Base-by-base conservation (phyloP, 2,113 vertebrate species). In the Oryzias melastigma region DNA sequence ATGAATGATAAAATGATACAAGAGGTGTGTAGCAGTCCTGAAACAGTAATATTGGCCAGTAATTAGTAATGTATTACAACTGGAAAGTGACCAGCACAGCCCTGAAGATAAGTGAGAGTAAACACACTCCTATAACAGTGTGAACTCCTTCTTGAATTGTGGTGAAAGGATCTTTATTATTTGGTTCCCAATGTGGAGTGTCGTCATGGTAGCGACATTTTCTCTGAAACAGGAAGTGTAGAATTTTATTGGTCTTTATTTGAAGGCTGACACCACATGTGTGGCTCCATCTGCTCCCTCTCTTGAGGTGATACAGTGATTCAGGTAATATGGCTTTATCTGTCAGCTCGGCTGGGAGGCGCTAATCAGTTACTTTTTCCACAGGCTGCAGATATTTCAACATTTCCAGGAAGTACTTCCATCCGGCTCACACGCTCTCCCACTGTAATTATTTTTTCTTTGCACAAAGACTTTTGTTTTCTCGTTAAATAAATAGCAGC, bases 301-400 rank as follows among this genome's bases (percentile, higher is more conserved):
- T 35, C 8, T 35, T 12, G 29, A 51, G 35, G 20, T 56, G 53
- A 43, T 27, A 25, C 40, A 35, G 35, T 55, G 6, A 47, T 25
- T 35, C 17, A 18, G n/a, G 20, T 19, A 14, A 16, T 42, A 42
- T 50, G 70, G 43, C 66, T 75, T 65, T 54, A 71, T 72, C 24
- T 40, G 41, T 71, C 66, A 65, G 8, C 73, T 65, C 45, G 35
- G 14, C 47, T 58, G 55, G 8, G 53, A 59, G 60, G 62, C 70
- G 63, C 70, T 79, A 50, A 80, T 77, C 56, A 57, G 22, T 27
- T 74, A 62, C 74, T 85, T 85, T 75, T 85, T 75, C 40, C 58
- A 66, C 57, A 52, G 65, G 27, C 41, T 46, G 43, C 41, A 49
- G 46, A 57, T 41, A 48, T 1, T 2, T 40, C 2, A 51, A 48